Base-by-base conservation (phyloP, 2,888 invertebrate species). In the Nymphalis urticae region DNA sequence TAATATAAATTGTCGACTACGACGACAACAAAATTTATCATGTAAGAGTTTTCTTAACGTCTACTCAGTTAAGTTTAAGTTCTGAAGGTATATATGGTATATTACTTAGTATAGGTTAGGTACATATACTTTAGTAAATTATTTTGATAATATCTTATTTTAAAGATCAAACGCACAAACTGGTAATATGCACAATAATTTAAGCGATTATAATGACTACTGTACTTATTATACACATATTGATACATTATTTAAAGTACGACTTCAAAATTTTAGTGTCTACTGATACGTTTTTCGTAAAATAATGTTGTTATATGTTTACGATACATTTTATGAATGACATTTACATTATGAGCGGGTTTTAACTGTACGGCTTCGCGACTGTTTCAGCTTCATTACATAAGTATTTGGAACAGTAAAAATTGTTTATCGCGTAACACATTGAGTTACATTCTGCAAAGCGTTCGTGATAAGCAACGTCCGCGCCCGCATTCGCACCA, bases 391-490 rank as follows among this genome's bases (percentile, higher is more conserved):
- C 75, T 76, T 76, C 77, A 77, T 82, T 84, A 80, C 84, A 79
- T 82, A 82, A 82, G 80, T 82, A 82, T 82, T 81, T 82, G 78
- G 83, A 82, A 79, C 81, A 81, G 79, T 81, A 76, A 81, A 79
- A 79, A 78, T 78, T 71, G 80, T 78, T 78, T 85, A 85, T 85
- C 84, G 79, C 77, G 75, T 81, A 80, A 80, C 81, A 79, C 75
- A 80, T 75, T 79, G 27, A 19, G 79, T 78, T 83, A 80, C 80
- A 79, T 77, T 79, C 76, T 69, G 69, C 69, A 66, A 61, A 71
- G 24, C 60, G 64, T 59, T 59, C 19, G 72, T 77, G 81, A 82
- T 83, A 82, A 81, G 74, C 72, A 68, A 75, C 76, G 81, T 79
- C 78, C 77, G 78, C 73, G 76, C 85, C 85, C 83, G 84, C 83